Conservation (phyloP, 2,888 invertebrate species). For the Aspidapion aeneum region DNA sequence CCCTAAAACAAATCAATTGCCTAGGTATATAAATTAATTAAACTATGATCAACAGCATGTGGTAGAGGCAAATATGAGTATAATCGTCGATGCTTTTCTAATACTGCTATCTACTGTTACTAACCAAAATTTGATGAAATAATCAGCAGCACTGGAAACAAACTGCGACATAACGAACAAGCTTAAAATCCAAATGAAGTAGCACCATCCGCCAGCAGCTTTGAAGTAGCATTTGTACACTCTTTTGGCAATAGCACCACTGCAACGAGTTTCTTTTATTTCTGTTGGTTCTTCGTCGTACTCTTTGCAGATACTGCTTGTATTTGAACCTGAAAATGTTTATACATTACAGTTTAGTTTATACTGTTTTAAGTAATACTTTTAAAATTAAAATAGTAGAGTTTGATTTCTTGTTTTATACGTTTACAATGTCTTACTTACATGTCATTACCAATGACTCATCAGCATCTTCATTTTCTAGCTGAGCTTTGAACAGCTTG, state of each 20-base stretch:
- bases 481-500: slow-evolving; percentile 47
- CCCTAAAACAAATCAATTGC: no score
- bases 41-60: no score
- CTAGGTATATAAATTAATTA: no score
- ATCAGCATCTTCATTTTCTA: slow-evolving; percentile 36
- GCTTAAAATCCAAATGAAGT: slow-evolving; percentile 57
- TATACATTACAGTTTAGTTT: not conserved
- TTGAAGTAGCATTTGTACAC: slow-evolving; percentile 69
- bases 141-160: slow-evolving; percentile 72
- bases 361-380: no score
- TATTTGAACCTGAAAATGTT: slow-evolving; percentile 15
- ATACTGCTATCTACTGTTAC: no score
- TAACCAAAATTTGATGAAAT: slow-evolving; percentile 76
- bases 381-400: no score
- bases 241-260: slow-evolving; percentile 51
- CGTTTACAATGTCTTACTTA: no score
- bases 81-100: no score
- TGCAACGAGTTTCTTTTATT: slow-evolving; percentile 32
- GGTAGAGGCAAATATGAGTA: no score
- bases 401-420: no score
- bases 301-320: slow-evolving; percentile 17
- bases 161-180: slow-evolving; percentile 67
- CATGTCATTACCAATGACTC: slow-evolving; percentile 5
- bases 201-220: slow-evolving; percentile 65
- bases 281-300: slow-evolving; percentile 28